A percentile compares a stretch with the other conserved stretches of the same genome.
phyloP scores from a whole-genome alignment of 2,113 vertebrate species.

The Nesospiza acunhae region DNA sequence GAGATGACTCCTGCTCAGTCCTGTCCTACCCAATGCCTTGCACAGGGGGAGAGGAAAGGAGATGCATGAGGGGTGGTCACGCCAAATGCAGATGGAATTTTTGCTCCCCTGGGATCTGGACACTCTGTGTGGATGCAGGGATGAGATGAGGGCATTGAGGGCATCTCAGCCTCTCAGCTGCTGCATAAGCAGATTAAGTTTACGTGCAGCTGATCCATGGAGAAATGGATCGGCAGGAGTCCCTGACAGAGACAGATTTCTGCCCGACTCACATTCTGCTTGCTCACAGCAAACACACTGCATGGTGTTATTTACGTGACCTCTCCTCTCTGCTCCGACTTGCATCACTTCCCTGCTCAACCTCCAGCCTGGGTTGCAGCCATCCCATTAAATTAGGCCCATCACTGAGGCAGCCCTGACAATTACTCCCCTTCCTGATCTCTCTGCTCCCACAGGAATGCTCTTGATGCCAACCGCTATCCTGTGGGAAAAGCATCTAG shows the following conservation, averaged over 20 bases:
- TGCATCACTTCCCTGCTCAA: neutral
- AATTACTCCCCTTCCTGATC: neutral
- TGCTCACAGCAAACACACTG: constrained; percentile 10
- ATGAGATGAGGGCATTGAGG: constrained; percentile 43
- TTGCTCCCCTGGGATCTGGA: neutral
- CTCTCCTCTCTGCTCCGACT: neutral
- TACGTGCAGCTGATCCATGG: constrained; percentile 11
- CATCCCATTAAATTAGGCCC: neutral
- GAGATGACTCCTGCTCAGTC: neutral
- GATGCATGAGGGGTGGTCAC: neutral
- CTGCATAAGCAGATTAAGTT: constrained; percentile 61
- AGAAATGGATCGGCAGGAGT: constrained; percentile 47
- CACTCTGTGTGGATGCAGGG: neutral
- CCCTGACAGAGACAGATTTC: constrained; percentile 39
- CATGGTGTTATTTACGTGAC: neutral
- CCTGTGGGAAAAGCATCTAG: neutral
- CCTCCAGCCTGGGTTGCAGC: neutral
- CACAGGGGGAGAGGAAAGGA: neutral
- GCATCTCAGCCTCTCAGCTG: constrained; percentile 23
- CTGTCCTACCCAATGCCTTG: neutral
- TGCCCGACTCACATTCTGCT: constrained; percentile 49
- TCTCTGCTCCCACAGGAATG: neutral
- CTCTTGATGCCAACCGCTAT: neutral
- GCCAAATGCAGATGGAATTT: fast-evolving
- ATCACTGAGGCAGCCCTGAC: neutral